Base-by-base conservation (phyloP, 2,888 invertebrate species). In the Pyralis farinalis region DNA sequence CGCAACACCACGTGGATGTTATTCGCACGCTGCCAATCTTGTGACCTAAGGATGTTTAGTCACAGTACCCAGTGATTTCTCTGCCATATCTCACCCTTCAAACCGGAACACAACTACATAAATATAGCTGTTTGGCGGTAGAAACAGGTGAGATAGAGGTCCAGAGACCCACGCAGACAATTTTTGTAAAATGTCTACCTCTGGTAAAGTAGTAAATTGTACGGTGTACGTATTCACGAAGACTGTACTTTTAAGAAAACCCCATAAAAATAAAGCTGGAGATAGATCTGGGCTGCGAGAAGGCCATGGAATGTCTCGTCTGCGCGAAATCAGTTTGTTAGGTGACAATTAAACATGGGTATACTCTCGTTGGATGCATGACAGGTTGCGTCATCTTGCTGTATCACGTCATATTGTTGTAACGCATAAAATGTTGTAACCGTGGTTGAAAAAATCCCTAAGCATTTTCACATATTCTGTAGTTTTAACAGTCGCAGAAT, bases 301-400 rank as follows among this genome's bases (percentile, higher is more conserved):
- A 12, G 12, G 12, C 31, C 12, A 31, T 7, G 31, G 12, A 7
- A 46, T 44, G 35, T 46, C 47, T 42, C 43, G 42, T 40, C 43
- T 50, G 12, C 35, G 31, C 12, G 46, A 49, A 44, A 45, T 47
- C 34, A 50, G 25, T 46, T 42, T 49, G 28, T 36, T 12, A 1
- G 29, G 42, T 34, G 47, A 48, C 40, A 51, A 44, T 25, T 42
- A 16, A 52, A 35, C 1, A 47, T 44, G 29, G 25, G 16, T 31
- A 51, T 25, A 36, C 28, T 38, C 31, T 28, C 44, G 28, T 48
- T 43, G 29, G 45, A 46, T 3, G 51, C 52, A 40, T 55, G 48
- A 31, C 42, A 46, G 16, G 51, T 51, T 11, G 49, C 48, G 39
- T 41, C 51, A 42, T 51, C 44, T 42, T 49, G 46, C 28, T 43